phyloP scores from a whole-genome alignment of 2,888 invertebrate genomes.

The Heliconius aoede region DNA sequence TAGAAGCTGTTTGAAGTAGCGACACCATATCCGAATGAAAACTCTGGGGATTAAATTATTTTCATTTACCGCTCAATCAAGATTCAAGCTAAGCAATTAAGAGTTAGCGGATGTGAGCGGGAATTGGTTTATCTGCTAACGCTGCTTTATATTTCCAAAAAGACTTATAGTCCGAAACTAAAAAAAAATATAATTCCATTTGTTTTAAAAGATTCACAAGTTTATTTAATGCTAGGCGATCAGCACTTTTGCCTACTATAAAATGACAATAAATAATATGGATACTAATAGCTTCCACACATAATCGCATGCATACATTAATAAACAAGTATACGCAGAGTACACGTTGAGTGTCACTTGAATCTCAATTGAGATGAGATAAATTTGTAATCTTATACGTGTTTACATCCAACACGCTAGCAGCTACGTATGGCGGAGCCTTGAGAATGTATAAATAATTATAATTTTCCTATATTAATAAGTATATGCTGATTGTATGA shows the following conservation, averaged over 20 bases:
- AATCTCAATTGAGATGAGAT: constrained; percentile 41
- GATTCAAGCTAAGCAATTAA: too few relatives aligned
- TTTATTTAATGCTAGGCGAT: neutral
- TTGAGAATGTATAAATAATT: constrained; percentile 39
- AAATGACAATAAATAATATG: constrained; percentile 20
- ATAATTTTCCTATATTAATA: constrained; percentile 29
- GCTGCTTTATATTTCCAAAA: too few relatives aligned
- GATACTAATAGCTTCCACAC: constrained; percentile 33
- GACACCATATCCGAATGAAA: too few relatives aligned
- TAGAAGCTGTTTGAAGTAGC: too few relatives aligned
- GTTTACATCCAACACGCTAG: constrained; percentile 40
- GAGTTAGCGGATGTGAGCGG: too few relatives aligned
- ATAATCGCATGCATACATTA: constrained; percentile 11
- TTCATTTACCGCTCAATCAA: too few relatives aligned
- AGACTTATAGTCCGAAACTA: too few relatives aligned
- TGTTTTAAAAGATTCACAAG: neutral
- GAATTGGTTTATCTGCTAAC: too few relatives aligned
- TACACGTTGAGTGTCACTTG: constrained; percentile 34
- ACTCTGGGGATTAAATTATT: too few relatives aligned
- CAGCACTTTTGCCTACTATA: neutral
- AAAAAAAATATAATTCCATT: neutral
- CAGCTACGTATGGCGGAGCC: constrained; percentile 26
- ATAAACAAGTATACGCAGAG: neutral
- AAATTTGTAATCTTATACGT: constrained; percentile 45
- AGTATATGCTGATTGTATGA: neutral